Evolutionary conservation across 2,797 vertebrate genomes (phyloP).

Genomic region (Neostethus bicornis): DNA sequence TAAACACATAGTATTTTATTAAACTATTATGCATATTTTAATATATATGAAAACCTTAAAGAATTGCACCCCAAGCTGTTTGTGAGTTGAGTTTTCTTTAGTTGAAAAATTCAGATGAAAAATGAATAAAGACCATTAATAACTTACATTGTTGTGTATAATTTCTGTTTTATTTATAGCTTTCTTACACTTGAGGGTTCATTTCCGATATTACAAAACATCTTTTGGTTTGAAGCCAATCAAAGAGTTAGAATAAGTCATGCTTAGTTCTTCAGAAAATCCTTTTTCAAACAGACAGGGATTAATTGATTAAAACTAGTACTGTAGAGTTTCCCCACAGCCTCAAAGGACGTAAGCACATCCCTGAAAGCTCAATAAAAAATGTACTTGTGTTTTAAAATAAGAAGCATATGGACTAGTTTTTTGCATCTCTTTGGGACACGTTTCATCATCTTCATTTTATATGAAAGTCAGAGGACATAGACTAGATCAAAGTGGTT

Average conservation of each 20-base stretch:
- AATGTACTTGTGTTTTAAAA: too few species aligned
- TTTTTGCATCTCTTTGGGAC: too few species aligned
- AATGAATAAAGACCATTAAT: constrained; percentile 5
- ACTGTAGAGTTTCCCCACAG: not conserved
- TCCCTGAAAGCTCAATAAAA: too few species aligned
- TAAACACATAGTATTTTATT: not conserved
- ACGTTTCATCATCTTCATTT: too few species aligned
- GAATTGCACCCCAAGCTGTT: not conserved
- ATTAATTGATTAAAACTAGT: constrained; percentile 26
- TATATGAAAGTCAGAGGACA: too few species aligned
- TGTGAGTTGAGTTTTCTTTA: too few species aligned
- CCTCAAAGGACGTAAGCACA: not conserved
- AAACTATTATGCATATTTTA: not conserved
- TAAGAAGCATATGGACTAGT: too few species aligned
- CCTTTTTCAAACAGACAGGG: constrained; percentile 1
- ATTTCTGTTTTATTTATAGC: not conserved
- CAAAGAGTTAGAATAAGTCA: constrained; percentile 11
- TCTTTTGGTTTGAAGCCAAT: constrained; percentile 5
- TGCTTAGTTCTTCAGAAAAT: constrained; percentile 16
- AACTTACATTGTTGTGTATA: constrained; percentile 8
- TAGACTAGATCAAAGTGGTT: too few species aligned
- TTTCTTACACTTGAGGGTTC: constrained; percentile 1
- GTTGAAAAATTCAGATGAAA: constrained; percentile 2
- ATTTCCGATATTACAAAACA: constrained; percentile 17
- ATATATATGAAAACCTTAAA: not conserved